These are phyloP conservation scores for Drosophila eugracilis DNA, from an alignment of 1,140 invertebrate genomes.

Conservation along the genomic window DNA sequence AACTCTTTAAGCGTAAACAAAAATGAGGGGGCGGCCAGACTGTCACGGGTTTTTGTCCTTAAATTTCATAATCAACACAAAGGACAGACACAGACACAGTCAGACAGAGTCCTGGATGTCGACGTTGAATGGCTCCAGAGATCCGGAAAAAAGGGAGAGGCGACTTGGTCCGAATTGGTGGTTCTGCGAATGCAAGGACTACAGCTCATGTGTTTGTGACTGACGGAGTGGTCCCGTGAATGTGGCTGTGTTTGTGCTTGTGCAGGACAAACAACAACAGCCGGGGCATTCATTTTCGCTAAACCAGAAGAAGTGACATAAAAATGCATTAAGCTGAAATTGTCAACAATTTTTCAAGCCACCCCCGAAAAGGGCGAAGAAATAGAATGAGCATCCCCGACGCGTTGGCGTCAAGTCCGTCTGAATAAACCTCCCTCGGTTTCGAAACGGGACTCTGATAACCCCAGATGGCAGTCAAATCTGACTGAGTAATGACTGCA, in stretches of 20 bases:
- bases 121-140: conserved; percentile 66
- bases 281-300: conserved; percentile 48
- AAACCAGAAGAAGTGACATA: conserved; percentile 71
- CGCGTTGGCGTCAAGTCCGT: conserved; percentile 74
- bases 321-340: conserved; percentile 83
- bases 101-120: conserved; percentile 32
- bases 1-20: conserved; percentile 52
- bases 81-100: conserved; percentile 30
- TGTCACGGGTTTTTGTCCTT: conserved; percentile 70
- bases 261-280: conserved; percentile 65
- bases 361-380: conserved; percentile 29
- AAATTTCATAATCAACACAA: conserved; percentile 80
- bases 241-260: conserved; percentile 21
- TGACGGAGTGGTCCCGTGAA: conserved; percentile 10
- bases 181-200: conserved; percentile 68
- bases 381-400: conserved; percentile 28
- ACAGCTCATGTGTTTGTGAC: conserved; percentile 49
- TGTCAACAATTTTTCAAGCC: conserved; percentile 77
- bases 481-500: conserved; percentile 76
- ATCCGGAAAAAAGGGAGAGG: conserved; percentile 54
- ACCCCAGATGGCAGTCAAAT: conserved; percentile 50
- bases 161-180: conserved; percentile 68
- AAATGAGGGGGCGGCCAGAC: conserved; percentile 31
- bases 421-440: conserved; percentile 53
- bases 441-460: conserved; percentile 36